Percentiles rank a stretch among this genome's conserved stretches.
These are phyloP conservation scores for Pecten maximus DNA, from an alignment of 2,888 invertebrate species.

Conservation along the genomic window DNA sequence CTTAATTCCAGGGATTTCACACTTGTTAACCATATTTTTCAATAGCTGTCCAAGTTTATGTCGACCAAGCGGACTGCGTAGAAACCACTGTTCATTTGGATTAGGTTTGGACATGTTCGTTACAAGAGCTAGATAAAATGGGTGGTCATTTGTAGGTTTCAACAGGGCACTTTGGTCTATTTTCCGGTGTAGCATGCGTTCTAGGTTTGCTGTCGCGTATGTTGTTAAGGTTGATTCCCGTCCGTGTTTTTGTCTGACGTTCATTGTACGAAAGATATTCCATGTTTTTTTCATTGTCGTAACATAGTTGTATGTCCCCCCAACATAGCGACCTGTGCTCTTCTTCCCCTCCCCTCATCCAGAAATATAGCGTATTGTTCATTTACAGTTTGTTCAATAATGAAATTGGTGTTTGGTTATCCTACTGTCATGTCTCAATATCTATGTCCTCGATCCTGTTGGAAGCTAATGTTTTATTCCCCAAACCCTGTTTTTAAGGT, in stretches of 20 bases:
- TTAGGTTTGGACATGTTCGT: neutral
- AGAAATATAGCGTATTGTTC: slow-evolving; percentile 41
- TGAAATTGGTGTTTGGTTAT: neutral
- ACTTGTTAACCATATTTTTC: neutral
- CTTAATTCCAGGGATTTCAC: neutral
- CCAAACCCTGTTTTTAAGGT: too few relatives aligned
- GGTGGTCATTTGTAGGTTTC: slow-evolving; percentile 15
- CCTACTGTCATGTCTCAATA: neutral
- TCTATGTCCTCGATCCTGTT: neutral
- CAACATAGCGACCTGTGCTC: slow-evolving; percentile 24
- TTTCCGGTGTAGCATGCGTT: slow-evolving; percentile 35
- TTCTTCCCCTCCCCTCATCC: slow-evolving; percentile 36
- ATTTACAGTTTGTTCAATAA: slow-evolving; percentile 29
- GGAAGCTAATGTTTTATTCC: too few relatives aligned
- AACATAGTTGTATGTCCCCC: neutral
- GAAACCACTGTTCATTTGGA: slow-evolving; percentile 27
- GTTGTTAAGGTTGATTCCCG: slow-evolving; percentile 14
- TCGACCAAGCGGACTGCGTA: neutral
- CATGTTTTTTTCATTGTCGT: neutral
- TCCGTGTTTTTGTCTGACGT: slow-evolving; percentile 40
- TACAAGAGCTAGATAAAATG: neutral
- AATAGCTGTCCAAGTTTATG: neutral
- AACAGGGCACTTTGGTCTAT: neutral
- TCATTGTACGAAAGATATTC: slow-evolving; percentile 33
- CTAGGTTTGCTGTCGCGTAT: slow-evolving; percentile 5